These are phyloP conservation scores for Pitangus sulphuratus DNA, from an alignment of 2,797 vertebrate genomes.

Conservation along the genomic window DNA sequence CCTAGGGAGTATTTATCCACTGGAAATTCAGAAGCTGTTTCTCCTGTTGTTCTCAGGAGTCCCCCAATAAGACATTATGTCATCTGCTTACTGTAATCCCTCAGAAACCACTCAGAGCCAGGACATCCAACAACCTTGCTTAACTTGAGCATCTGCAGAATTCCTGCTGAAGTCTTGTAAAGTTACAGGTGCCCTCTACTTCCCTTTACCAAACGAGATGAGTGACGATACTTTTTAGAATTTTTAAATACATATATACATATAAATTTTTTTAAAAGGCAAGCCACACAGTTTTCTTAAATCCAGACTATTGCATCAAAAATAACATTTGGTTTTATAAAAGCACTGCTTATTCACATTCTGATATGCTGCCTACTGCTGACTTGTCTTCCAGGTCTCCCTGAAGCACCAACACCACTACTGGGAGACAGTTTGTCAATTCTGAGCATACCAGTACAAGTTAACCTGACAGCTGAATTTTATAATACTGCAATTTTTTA, in stretches of 20 bases:
- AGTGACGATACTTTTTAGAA: rapidly evolving
- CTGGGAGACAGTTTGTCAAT: neutral
- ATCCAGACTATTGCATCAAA: neutral
- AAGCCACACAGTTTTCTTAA: neutral
- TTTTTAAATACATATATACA: neutral
- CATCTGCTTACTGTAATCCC: neutral
- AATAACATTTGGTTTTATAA: neutral
- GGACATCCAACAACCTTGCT: neutral
- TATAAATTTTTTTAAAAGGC: neutral
- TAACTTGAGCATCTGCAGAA: neutral
- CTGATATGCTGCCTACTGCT: neutral
- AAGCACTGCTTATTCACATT: neutral
- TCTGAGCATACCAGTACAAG: neutral
- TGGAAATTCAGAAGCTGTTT: neutral
- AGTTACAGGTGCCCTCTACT: neutral
- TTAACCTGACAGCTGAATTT: neutral
- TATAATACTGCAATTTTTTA: neutral
- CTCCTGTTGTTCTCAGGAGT: neutral
- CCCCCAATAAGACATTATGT: neutral
- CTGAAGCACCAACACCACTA: neutral
- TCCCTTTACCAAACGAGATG: neutral
- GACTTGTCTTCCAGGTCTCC: neutral
- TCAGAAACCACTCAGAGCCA: neutral
- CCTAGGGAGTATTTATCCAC: neutral
- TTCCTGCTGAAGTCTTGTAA: neutral